Evolutionary conservation across 2,797 vertebrate genomes (phyloP).

Genomic region (Momotus momota): DNA sequence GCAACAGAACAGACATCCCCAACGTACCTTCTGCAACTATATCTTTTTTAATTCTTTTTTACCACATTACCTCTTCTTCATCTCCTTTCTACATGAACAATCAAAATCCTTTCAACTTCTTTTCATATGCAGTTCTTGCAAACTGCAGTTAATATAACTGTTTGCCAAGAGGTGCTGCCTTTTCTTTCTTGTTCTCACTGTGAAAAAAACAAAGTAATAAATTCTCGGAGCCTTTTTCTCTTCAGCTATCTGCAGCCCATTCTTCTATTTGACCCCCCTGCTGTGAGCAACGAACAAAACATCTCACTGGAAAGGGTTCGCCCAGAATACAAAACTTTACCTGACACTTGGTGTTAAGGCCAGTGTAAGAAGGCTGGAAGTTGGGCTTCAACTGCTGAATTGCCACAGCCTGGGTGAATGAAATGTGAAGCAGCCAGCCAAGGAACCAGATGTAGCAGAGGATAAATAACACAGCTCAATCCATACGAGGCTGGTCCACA

Average conservation of each 20-base stretch:
- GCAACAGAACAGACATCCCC: not conserved
- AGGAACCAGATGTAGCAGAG: not conserved
- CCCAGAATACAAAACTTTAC: not conserved
- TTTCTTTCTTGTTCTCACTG: not conserved
- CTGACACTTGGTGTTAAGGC: not conserved
- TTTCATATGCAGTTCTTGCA: not conserved
- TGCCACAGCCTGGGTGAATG: not conserved
- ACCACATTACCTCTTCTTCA: not conserved
- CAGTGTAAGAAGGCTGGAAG: not conserved
- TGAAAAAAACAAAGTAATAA: not conserved
- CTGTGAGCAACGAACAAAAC: slow-evolving; percentile 21
- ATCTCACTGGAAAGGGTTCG: not conserved
- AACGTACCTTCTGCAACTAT: not conserved
- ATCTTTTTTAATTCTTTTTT: not conserved
- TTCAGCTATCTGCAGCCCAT: slow-evolving; percentile 8
- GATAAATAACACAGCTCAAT: not conserved
- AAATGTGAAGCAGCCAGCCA: not conserved
- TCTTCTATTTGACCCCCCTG: slow-evolving; percentile 1
- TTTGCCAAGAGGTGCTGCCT: not conserved
- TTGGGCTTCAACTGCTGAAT: not conserved
- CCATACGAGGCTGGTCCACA: not conserved
- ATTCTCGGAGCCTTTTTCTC: not conserved
- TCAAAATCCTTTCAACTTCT: slow-evolving; percentile 41
- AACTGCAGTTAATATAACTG: not conserved
- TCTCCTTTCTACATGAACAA: not conserved